A percentile compares a stretch with the other conserved stretches of the same genome.
Conservation (phyloP, 1,140 invertebrate genomes). For the Caenorhabditis latens region DNA sequence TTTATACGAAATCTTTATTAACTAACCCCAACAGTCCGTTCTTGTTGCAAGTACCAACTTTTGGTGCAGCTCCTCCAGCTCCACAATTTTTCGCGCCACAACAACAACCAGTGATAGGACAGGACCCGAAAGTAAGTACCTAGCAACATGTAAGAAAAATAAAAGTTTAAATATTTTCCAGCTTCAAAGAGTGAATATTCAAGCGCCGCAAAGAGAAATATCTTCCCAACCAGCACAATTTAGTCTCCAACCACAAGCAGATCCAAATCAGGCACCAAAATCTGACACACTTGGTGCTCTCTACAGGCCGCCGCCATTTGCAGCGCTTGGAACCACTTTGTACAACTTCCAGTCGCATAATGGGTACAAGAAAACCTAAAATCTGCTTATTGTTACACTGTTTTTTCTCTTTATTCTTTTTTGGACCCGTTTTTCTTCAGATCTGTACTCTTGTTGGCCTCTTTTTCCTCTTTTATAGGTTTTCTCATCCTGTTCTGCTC, state of each 20-base stretch:
- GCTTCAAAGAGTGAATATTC: slow-evolving; percentile 20
- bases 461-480: neutral
- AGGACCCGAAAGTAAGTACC: neutral
- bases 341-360: slow-evolving; percentile 42
- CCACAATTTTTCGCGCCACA: slow-evolving; percentile 21
- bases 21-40: slow-evolving; percentile 25
- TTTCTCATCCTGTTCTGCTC: slow-evolving; percentile 46
- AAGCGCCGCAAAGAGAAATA: slow-evolving; percentile 24
- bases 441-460: neutral
- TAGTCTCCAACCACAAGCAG: neutral
- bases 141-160: neutral
- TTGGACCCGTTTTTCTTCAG: neutral
- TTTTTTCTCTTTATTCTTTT: neutral
- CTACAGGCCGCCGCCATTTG: slow-evolving; percentile 19
- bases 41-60: slow-evolving; percentile 10
- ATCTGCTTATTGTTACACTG: too few relatives aligned
- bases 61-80: slow-evolving; percentile 15
- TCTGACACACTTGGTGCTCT: neutral
- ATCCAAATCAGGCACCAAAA: slow-evolving; percentile 13
- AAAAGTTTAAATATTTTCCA: neutral
- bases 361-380: neutral
- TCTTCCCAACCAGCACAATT: neutral
- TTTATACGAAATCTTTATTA: slow-evolving; percentile 31
- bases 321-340: slow-evolving; percentile 13
- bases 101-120: neutral